Percentiles rank a stretch among this genome's conserved stretches.
Conservation (phyloP, 2,888 invertebrate species). For the Cheilosia vulpina region DNA sequence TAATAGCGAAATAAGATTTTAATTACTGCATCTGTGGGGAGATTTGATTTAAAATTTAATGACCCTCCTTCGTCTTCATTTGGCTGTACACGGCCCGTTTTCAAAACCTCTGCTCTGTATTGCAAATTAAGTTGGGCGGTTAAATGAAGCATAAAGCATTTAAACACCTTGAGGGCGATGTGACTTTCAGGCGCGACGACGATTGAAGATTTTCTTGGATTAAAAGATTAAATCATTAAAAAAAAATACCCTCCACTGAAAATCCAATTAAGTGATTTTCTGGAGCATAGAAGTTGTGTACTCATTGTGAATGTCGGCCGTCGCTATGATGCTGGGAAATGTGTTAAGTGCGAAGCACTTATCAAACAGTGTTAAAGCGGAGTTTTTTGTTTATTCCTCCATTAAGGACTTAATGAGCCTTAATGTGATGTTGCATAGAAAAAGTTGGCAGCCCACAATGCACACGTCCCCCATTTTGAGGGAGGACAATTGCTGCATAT, state of each 20-base stretch:
- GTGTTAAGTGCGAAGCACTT: slow-evolving; percentile 36
- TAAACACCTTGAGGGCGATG: slow-evolving; percentile 49
- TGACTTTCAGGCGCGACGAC: slow-evolving; percentile 24
- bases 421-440: slow-evolving; percentile 51
- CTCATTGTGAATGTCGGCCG: slow-evolving; percentile 20
- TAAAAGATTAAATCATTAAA: slow-evolving; percentile 52
- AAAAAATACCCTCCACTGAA: slow-evolving; percentile 39
- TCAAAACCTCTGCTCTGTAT: slow-evolving; percentile 23
- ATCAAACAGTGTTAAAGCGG: not conserved
- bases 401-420: slow-evolving; percentile 43
- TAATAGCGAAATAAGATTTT: slow-evolving; percentile 58
- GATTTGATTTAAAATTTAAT: slow-evolving; percentile 59
- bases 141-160: slow-evolving; percentile 60
- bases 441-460: slow-evolving; percentile 8
- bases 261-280: slow-evolving; percentile 64
- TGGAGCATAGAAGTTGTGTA: slow-evolving; percentile 21
- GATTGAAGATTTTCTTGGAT: slow-evolving; percentile 31
- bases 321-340: not conserved
- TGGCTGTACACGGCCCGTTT: not conserved
- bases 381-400: slow-evolving; percentile 7
- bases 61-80: not conserved
- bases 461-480: too few relatives aligned
- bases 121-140: slow-evolving; percentile 56
- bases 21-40: slow-evolving; percentile 59
- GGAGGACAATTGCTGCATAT: slow-evolving; percentile 15